Evolutionary conservation across 2,888 invertebrate genomes (phyloP).

Genomic region (Encarsia formosa): DNA sequence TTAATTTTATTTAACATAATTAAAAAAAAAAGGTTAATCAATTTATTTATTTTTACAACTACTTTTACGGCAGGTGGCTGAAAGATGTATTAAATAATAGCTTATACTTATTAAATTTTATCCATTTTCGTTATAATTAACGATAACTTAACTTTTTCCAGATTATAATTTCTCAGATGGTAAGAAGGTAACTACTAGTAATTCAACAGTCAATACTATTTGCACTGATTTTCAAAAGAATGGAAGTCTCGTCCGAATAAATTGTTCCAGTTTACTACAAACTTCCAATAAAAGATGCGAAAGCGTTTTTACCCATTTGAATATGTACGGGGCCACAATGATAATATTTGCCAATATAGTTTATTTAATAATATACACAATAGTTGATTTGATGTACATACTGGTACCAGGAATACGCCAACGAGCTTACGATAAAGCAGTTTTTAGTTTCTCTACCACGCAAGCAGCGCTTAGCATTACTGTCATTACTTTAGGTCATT

Average conservation of each 20-base stretch:
- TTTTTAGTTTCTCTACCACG: conserved; percentile 34
- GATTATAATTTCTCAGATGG: too few relatives aligned
- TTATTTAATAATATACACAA: conserved; percentile 38
- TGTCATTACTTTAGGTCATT: conserved; percentile 33
- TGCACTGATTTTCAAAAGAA: conserved; percentile 31
- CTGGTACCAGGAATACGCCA: conserved; percentile 30
- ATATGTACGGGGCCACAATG: conserved; percentile 40
- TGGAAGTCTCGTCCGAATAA: conserved; percentile 24
- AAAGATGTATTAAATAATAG: too few relatives aligned
- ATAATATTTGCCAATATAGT: conserved; percentile 38
- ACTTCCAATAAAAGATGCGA: conserved; percentile 26
- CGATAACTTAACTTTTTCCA: too few relatives aligned
- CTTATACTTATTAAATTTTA: too few relatives aligned
- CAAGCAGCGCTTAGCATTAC: conserved; percentile 33
- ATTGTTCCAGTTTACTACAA: conserved; percentile 14
- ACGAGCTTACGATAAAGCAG: conserved; percentile 38
- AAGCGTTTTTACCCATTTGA: conserved; percentile 32
- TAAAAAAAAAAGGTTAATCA: too few relatives aligned
- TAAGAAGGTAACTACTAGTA: too few relatives aligned
- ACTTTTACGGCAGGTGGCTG: too few relatives aligned
- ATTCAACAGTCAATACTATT: background rate
- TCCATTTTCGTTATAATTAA: too few relatives aligned
- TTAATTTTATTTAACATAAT: too few relatives aligned
- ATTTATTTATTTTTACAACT: too few relatives aligned
- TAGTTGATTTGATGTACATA: conserved; percentile 35